Evolutionary conservation across 2,888 invertebrate species (phyloP).

Genomic region (Beris morrisii): DNA sequence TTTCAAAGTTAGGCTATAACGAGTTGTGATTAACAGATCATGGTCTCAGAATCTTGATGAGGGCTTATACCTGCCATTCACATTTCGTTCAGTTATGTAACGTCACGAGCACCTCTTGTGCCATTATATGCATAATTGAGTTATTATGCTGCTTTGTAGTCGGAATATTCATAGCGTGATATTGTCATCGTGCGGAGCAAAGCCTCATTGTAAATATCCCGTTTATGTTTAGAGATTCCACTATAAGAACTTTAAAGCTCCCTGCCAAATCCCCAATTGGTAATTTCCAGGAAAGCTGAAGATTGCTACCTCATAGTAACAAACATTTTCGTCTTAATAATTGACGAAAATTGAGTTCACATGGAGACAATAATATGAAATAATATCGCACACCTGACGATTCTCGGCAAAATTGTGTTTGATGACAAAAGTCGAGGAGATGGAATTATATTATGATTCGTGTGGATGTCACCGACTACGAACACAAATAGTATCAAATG

Average conservation of each 20-base stretch:
- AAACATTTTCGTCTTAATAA: not conserved
- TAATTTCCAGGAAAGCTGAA: not conserved
- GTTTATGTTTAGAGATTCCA: constrained; percentile 4
- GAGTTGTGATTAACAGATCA: not conserved
- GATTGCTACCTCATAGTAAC: not conserved
- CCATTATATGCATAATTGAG: constrained; percentile 24
- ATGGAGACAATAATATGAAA: not conserved
- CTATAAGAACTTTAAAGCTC: constrained; percentile 16
- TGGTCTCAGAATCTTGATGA: constrained; percentile 14
- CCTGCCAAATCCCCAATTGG: constrained; percentile 7
- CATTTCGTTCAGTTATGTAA: constrained; percentile 20
- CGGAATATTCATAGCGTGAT: constrained; percentile 13
- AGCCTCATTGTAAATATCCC: constrained; percentile 9
- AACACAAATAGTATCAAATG: no score
- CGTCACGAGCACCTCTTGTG: constrained; percentile 19
- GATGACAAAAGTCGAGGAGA: no score
- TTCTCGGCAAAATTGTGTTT: no score
- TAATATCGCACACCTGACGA: no score
- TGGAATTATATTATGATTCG: no score
- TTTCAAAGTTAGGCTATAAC: no score
- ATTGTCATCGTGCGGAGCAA: not conserved
- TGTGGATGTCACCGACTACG: no score
- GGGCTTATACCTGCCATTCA: constrained; percentile 13
- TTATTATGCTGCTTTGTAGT: constrained; percentile 12
- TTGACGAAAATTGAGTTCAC: constrained; percentile 9